Conservation (phyloP, 92 coral and sea anemone genomes). For the Diadumene lineata region DNA sequence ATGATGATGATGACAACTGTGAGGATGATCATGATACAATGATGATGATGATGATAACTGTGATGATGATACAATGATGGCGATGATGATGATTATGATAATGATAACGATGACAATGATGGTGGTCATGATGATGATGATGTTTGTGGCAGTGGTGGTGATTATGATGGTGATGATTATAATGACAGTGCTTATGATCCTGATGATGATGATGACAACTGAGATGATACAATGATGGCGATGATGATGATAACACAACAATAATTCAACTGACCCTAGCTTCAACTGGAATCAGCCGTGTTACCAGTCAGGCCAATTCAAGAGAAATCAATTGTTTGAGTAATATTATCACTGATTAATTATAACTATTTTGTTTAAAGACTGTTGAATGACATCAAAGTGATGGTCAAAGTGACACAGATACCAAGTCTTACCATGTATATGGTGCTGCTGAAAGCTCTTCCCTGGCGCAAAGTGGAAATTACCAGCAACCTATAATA, state of each 20-base stretch:
- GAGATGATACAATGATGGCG: neutral
- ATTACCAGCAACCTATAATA: conserved; percentile 88
- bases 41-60: neutral
- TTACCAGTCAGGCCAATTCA: no score
- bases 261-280: neutral
- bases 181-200: neutral
- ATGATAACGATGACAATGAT: neutral
- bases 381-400: conserved; percentile 25
- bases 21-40: neutral
- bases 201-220: neutral
- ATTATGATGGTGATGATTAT: neutral
- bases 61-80: neutral
- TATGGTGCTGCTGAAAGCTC: conserved; percentile 97
- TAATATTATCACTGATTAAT: no score
- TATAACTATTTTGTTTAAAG: no score
- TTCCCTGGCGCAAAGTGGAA: conserved; percentile 99
- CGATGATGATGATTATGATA: neutral
- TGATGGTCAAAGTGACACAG: conserved; percentile 10
- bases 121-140: neutral
- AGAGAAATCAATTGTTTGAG: no score
- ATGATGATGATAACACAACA: neutral
- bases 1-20: neutral
- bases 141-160: neutral
- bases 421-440: conserved; percentile 74
- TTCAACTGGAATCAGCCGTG: no score